These are phyloP conservation scores for Ochropacha duplaris DNA, from an alignment of 2,888 invertebrate genomes.

Conservation along the genomic window DNA sequence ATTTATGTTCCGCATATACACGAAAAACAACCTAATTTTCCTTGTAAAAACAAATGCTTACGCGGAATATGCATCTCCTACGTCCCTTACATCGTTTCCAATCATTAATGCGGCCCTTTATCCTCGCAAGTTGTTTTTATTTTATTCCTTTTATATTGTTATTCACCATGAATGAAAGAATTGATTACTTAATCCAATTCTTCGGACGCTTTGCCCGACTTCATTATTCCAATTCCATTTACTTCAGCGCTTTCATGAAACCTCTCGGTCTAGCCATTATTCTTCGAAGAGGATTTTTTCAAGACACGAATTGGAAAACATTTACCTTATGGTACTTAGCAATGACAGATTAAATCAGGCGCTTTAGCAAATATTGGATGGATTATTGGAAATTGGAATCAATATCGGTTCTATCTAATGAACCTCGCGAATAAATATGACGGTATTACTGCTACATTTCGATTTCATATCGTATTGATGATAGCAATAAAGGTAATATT, in stretches of 20 bases:
- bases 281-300: conserved; percentile 14
- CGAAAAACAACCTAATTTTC: neutral
- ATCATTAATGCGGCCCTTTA: conserved; percentile 7
- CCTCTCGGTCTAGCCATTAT: conserved; percentile 16
- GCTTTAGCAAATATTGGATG: neutral
- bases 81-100: conserved; percentile 2
- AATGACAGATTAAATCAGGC: neutral
- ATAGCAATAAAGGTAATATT: too few relatives aligned
- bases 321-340: neutral
- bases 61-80: conserved; percentile 2
- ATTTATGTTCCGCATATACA: neutral
- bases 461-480: too few relatives aligned
- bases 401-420: neutral
- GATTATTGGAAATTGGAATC: neutral
- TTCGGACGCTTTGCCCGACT: conserved; percentile 29
- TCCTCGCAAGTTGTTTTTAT: conserved; percentile 26
- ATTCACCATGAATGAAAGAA: conserved; percentile 38
- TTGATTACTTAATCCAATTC: conserved; percentile 47
- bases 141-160: conserved; percentile 27
- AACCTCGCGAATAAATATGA: neutral
- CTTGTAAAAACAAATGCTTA: neutral
- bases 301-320: conserved; percentile 7
- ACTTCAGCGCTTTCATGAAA: conserved; percentile 16
- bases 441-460: too few relatives aligned
- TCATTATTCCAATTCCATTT: conserved; percentile 40